A percentile compares a stretch with the other conserved stretches of the same genome.
These are phyloP conservation scores for Araneus ventricosus DNA, from an alignment of 1,140 invertebrate species.

Conservation along the genomic window DNA sequence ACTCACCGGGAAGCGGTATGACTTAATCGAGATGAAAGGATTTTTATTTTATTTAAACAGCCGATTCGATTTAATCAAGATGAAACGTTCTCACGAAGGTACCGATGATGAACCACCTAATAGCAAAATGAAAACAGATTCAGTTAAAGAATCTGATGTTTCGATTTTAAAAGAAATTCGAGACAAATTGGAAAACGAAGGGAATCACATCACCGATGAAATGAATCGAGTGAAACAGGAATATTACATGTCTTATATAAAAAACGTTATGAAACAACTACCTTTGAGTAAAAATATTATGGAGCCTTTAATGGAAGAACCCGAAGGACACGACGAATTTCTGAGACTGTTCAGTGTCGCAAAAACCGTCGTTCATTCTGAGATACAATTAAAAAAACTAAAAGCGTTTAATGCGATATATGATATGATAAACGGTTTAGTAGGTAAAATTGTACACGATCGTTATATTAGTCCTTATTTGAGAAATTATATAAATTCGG, in stretches of 20 bases:
- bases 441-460: background rate
- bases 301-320: background rate
- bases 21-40: no score
- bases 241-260: background rate
- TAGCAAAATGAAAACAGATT: background rate
- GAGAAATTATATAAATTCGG: background rate
- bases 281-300: background rate
- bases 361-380: background rate
- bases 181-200: background rate
- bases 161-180: background rate
- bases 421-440: background rate
- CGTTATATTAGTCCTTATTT: background rate
- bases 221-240: background rate
- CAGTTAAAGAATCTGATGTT: background rate
- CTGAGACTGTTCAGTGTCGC: background rate
- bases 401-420: background rate
- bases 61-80: background rate
- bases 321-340: background rate
- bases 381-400: background rate
- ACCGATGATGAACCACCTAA: background rate
- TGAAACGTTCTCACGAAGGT: background rate
- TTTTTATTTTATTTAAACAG: no score
- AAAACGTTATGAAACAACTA: background rate
- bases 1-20: no score
- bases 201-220: background rate